These are phyloP conservation scores for Triplophysa tibetana DNA, from an alignment of 2,113 vertebrate genomes.

Conservation along the genomic window DNA sequence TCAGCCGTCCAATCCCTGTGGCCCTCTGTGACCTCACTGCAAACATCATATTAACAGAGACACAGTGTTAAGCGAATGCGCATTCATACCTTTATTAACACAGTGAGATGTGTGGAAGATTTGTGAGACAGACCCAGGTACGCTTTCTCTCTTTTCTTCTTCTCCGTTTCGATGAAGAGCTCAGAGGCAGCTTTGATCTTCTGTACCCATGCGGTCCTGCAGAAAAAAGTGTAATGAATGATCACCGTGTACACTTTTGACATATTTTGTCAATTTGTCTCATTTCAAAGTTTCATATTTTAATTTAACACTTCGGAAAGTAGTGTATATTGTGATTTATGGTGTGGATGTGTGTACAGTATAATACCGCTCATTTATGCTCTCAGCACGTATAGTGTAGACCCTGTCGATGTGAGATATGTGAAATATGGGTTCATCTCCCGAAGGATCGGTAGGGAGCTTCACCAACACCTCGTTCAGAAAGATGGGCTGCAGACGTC, in stretches of 20 bases:
- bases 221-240: neutral
- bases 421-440: conserved; percentile 96
- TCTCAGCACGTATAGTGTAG: conserved; percentile 94
- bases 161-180: conserved; percentile 98
- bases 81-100: neutral
- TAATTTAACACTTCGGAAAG: no score
- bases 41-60: conserved; percentile 4
- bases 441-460: conserved; percentile 95
- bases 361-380: conserved; percentile 91
- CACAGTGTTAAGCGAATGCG: neutral
- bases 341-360: neutral
- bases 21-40: conserved; percentile 95
- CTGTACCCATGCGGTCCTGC: conserved; percentile 97
- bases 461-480: conserved; percentile 97
- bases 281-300: no score
- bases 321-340: neutral
- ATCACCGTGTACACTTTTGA: neutral
- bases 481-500: conserved; percentile 90
- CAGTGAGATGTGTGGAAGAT: conserved; percentile 1
- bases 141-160: conserved; percentile 98
- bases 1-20: conserved; percentile 93
- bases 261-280: no score
- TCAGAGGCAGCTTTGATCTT: conserved; percentile 99
- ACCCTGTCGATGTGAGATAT: conserved; percentile 98
- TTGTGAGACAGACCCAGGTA: conserved; percentile 83